phyloP scores from a whole-genome alignment of 92 coral and sea anemone species.

The Micromussa lordhowensis region DNA sequence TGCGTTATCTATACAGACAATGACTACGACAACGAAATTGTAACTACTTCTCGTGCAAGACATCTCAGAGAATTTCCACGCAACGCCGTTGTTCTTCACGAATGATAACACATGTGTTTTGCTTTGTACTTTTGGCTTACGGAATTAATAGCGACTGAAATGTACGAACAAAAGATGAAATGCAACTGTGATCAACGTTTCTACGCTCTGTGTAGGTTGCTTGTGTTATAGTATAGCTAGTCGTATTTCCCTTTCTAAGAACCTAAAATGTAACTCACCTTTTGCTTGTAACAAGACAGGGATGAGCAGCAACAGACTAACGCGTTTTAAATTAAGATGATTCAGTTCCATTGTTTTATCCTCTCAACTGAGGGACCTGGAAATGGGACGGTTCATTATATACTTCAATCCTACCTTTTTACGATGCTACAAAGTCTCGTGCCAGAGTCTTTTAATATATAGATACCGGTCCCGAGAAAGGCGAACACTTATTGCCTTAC shows the following conservation, averaged over 20 bases:
- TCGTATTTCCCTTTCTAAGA: background rate
- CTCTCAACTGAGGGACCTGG: conserved; percentile 28
- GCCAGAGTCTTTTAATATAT: background rate
- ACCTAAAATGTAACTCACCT: conserved; percentile 1
- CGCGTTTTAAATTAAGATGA: conserved; percentile 10
- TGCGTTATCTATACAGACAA: background rate
- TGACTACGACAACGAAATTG: background rate
- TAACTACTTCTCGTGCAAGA: background rate
- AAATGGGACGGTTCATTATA: background rate
- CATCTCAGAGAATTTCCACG: too few relatives aligned
- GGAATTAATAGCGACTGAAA: background rate
- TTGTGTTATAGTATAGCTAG: background rate
- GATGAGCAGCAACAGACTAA: conserved; percentile 13
- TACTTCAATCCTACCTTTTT: background rate
- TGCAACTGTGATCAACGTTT: background rate
- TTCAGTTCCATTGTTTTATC: conserved; percentile 1
- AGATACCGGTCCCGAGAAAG: background rate
- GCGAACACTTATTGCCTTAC: background rate
- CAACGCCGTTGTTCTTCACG: background rate
- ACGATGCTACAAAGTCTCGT: background rate
- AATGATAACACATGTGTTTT: background rate
- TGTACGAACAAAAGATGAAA: background rate
- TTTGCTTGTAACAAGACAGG: conserved; percentile 11
- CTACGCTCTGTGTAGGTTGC: background rate
- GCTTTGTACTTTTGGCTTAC: too few relatives aligned